These are phyloP conservation scores for Malthinus seriepunctatus DNA, from an alignment of 2,888 invertebrate genomes.

Conservation along the genomic window DNA sequence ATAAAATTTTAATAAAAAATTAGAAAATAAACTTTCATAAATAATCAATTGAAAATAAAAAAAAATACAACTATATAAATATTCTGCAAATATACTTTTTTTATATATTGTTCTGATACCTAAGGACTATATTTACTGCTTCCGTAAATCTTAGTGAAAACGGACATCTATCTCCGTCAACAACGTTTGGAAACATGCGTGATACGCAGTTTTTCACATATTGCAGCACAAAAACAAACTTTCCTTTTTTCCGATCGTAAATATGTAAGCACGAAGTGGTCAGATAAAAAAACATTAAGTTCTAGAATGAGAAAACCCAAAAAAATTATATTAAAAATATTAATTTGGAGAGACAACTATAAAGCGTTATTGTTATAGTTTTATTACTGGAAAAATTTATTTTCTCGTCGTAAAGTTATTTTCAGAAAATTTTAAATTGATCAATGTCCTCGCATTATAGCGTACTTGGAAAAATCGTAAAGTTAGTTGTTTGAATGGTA, in stretches of 20 bases:
- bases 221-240: slow-evolving; percentile 5
- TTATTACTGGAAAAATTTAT: too few species aligned
- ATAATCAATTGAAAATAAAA: not conserved
- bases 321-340: too few species aligned
- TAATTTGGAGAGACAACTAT: too few species aligned
- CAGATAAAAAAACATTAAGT: not conserved
- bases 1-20: too few species aligned
- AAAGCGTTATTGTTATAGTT: too few species aligned
- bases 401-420: too few species aligned
- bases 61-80: slow-evolving; percentile 1
- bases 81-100: not conserved
- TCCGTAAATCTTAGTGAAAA: slow-evolving; percentile 6
- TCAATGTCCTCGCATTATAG: too few species aligned
- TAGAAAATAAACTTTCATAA: too few species aligned
- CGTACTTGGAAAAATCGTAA: too few species aligned
- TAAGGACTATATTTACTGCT: slow-evolving; percentile 6
- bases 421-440: too few species aligned
- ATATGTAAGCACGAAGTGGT: slow-evolving; percentile 2
- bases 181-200: slow-evolving; percentile 6
- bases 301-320: too few species aligned
- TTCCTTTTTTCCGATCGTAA: not conserved
- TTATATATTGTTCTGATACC: slow-evolving; percentile 2
- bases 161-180: slow-evolving; percentile 5
- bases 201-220: slow-evolving; percentile 7
- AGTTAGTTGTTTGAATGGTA: too few species aligned